phyloP scores from a whole-genome alignment of 2,113 vertebrate species.

The Hystrix cristata region DNA sequence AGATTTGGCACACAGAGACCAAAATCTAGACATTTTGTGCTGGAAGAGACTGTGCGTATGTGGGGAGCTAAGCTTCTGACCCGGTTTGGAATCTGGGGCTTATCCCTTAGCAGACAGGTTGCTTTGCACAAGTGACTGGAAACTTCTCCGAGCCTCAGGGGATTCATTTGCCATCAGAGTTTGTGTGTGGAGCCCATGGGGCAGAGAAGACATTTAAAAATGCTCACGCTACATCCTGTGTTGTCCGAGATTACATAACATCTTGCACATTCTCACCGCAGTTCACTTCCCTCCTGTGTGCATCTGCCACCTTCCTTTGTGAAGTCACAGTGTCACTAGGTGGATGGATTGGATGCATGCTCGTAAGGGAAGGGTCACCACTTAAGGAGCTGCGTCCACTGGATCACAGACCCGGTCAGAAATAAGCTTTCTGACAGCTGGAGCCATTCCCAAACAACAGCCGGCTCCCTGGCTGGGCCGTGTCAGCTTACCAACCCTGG shows the following conservation, averaged over 20 bases:
- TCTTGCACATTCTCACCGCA: neutral
- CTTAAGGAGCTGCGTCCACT: neutral
- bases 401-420: neutral
- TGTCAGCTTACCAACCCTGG: neutral
- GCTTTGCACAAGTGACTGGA: neutral
- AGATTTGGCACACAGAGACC: neutral
- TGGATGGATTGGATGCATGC: neutral
- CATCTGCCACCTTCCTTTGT: neutral
- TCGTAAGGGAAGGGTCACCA: neutral
- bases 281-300: fast-evolving
- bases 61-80: neutral
- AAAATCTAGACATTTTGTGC: neutral
- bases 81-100: neutral
- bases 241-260: neutral
- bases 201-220: neutral
- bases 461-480: neutral
- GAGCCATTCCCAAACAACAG: neutral
- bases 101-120: neutral
- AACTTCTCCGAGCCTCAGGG: neutral
- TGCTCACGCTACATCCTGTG: neutral
- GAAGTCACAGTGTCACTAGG: neutral
- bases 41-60: neutral
- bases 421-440: neutral
- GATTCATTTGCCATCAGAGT: neutral
- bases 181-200: neutral